Conservation (phyloP, 2,888 invertebrate species). For the Latrodectus hesperus region DNA sequence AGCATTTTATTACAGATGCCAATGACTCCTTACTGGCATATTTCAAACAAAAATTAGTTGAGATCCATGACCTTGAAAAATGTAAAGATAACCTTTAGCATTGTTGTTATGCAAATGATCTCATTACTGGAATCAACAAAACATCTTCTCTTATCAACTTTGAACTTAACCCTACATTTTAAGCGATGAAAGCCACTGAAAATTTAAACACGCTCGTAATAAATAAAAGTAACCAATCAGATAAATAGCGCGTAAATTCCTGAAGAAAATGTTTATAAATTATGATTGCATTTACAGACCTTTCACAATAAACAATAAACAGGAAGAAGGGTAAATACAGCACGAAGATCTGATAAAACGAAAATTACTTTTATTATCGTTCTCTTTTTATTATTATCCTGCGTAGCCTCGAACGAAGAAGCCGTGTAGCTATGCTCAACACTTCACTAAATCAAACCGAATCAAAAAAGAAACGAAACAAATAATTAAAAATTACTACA, state of each 20-base stretch:
- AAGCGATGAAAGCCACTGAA: background rate
- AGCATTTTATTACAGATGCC: too few species aligned
- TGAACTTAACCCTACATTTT: background rate
- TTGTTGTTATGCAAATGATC: background rate
- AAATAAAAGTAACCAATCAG: background rate
- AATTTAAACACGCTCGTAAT: background rate
- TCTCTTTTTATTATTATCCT: background rate
- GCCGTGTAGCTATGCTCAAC: background rate
- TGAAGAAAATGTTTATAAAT: background rate
- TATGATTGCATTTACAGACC: slow-evolving; percentile 1
- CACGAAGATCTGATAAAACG: slow-evolving; percentile 17
- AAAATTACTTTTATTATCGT: too few species aligned
- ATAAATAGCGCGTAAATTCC: background rate
- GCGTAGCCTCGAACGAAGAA: background rate
- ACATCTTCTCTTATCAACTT: background rate
- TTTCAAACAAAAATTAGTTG: too few species aligned
- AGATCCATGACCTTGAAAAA: too few species aligned
- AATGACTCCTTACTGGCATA: too few species aligned
- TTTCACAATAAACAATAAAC: slow-evolving; percentile 52
- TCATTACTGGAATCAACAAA: background rate
- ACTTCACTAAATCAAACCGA: slow-evolving; percentile 29
- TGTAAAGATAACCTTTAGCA: background rate
- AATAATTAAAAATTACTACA: background rate
- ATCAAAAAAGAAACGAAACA: background rate
- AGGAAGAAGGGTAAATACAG: slow-evolving; percentile 25